Percentiles rank a stretch among this genome's conserved stretches.
phyloP scores from a whole-genome alignment of 2,888 invertebrate genomes.

The Himalopsyche tibetana region DNA sequence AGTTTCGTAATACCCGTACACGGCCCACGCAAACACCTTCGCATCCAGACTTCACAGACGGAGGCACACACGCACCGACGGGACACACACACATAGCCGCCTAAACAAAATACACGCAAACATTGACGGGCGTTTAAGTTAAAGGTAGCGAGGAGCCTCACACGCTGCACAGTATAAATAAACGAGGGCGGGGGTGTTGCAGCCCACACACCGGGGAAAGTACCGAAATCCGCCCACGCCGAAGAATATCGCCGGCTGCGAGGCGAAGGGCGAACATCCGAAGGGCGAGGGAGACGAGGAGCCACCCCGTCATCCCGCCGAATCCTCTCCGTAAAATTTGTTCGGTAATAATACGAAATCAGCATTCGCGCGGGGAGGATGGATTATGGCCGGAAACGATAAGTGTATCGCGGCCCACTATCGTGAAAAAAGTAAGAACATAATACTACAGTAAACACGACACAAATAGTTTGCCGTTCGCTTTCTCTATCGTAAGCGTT shows the following conservation, averaged over 20 bases:
- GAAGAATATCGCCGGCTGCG: not conserved
- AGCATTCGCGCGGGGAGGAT: not conserved
- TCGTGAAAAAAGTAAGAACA: not conserved
- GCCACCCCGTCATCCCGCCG: not conserved
- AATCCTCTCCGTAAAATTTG: conserved; percentile 7
- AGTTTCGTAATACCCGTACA: conserved; percentile 44
- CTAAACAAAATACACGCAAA: conserved; percentile 47
- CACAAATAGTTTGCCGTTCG: not conserved
- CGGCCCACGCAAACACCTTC: conserved; percentile 48
- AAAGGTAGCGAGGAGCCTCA: conserved; percentile 26
- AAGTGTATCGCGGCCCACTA: conserved; percentile 6
- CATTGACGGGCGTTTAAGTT: conserved; percentile 26
- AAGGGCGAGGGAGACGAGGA: not conserved
- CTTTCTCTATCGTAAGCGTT: not conserved
- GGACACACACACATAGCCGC: not conserved
- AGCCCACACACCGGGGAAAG: conserved; percentile 34
- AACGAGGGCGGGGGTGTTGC: conserved; percentile 34
- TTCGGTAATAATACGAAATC: not conserved
- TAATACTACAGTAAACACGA: not conserved
- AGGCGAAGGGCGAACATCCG: conserved; percentile 11
- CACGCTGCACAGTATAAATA: conserved; percentile 25
- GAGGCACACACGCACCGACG: not conserved
- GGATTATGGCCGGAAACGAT: conserved; percentile 4
- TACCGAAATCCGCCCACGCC: conserved; percentile 31
- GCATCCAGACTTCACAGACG: conserved; percentile 33